Evolutionary conservation across 2,888 invertebrate species (phyloP), one percentile per base, ranked within the genome.

Genomic region (Ectemnius cavifrons): DNA sequence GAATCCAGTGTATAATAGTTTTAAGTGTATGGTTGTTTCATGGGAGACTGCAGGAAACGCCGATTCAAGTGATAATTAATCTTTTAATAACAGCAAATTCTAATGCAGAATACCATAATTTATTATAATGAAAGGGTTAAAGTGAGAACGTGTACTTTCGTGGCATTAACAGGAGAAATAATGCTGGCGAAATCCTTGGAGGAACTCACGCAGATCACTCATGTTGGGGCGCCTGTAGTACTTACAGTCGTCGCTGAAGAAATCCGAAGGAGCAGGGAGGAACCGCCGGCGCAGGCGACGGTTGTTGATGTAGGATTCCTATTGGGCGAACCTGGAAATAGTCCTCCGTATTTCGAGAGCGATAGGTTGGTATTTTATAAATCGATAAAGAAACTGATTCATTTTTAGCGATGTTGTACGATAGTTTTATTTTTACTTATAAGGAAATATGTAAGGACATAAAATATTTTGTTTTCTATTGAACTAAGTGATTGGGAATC

Each of bases 161-260:
- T 67, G 16, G 23, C 6, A 70, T 60, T n/a, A 62, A 28, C 89
- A 95, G 95, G 95, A 73, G 94, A 95, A 92, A 93, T 96, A 77
- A 93, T 92, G 79, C 90, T 95, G 79, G 92, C 95, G 79, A 93
- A 94, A 80, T 95, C 97, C 0, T 91, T 97, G 45, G 94, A 95
- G 81, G 96, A 97, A 87, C 94, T 97, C 80, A 94, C 95, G 67
- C 94, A 95, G 68, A 96, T 96, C 84, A 95, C 95, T 16, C 95
- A 95, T 87, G 94, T 95, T n/a, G 95, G 96, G 64, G 95, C 96
- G 69, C 97, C 97, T 2, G 95, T 97, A 69, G 92, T 97, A 63
- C 93, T 97, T 76, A 96, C 95, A 0, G 95, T 97, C 65, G 94
- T 97, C 63, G 97, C 97, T 2, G 97, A 97, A 90, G 97, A 97